These are phyloP conservation scores for Cololabis saira DNA, from an alignment of 2,113 vertebrate genomes.

Conservation along the genomic window DNA sequence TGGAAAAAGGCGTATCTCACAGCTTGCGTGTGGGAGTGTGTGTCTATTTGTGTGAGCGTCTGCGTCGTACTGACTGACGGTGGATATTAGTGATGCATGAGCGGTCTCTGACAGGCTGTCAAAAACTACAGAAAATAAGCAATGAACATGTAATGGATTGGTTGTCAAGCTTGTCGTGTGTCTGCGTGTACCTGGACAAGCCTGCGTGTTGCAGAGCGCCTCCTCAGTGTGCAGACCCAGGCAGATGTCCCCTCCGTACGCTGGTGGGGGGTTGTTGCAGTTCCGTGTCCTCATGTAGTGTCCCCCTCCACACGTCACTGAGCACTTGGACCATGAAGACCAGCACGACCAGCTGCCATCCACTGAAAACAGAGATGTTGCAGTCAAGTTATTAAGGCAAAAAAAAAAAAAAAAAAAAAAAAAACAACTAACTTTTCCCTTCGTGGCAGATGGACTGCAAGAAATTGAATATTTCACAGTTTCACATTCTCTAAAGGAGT, in stretches of 20 bases:
- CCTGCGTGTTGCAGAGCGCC: conserved; percentile 93
- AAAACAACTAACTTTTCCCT: not conserved
- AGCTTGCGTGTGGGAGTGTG: conserved; percentile 9
- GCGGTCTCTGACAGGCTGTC: conserved; percentile 9
- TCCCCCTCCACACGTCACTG: conserved; percentile 93
- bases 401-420: conserved; percentile 4
- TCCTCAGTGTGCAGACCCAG: conserved; percentile 97
- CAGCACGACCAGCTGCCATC: conserved; percentile 97
- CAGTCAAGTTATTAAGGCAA: not conserved
- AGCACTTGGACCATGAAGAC: conserved; percentile 97
- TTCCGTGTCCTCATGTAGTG: conserved; percentile 96
- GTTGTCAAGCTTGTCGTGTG: conserved; percentile 41
- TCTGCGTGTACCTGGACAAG: conserved; percentile 87
- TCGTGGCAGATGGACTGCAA: not conserved
- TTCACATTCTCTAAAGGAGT: not conserved
- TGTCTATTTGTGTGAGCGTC: conserved; percentile 25
- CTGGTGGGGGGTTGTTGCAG: conserved; percentile 91
- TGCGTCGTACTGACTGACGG: conserved; percentile 59
- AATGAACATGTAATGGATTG: conserved; percentile 54
- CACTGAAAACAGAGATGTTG: conserved; percentile 79
- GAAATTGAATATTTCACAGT: not conserved
- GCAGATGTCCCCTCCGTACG: conserved; percentile 96
- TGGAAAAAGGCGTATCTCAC: conserved; percentile 39
- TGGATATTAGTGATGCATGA: conserved; percentile 56
- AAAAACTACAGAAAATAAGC: conserved; percentile 48